phyloP scores from a whole-genome alignment of 2,113 vertebrate genomes.

The Pogona vitticeps region DNA sequence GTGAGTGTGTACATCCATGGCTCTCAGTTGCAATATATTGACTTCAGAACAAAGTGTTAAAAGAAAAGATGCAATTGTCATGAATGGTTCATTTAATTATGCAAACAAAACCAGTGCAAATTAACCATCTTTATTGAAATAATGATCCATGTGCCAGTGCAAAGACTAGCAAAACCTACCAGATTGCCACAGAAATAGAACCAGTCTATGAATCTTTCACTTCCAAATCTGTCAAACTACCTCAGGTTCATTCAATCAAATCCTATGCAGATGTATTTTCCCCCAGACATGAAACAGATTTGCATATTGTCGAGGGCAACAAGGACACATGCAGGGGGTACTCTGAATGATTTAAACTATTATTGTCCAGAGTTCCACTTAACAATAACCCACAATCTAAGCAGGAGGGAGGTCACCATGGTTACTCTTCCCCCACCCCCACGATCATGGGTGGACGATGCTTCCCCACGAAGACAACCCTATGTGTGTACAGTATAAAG shows the following conservation, averaged over 20 bases:
- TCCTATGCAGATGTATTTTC: no score
- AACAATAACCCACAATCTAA: no score
- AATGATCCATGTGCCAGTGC: neutral
- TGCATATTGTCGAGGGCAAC: no score
- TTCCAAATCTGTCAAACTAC: conserved; percentile 2
- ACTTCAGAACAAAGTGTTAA: neutral
- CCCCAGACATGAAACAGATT: neutral
- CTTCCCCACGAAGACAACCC: neutral
- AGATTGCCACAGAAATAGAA: neutral
- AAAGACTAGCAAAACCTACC: neutral
- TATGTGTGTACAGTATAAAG: neutral
- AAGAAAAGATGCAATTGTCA: neutral
- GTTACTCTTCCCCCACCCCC: no score
- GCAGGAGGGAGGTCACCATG: no score
- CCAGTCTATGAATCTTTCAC: neutral
- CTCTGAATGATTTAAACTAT: neutral
- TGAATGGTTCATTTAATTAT: conserved; percentile 6
- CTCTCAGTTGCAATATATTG: neutral
- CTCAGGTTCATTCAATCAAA: neutral
- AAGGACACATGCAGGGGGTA: neutral
- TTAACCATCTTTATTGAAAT: neutral
- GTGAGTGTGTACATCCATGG: neutral
- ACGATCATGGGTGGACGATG: no score
- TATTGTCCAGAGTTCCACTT: no score
- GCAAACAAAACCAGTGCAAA: neutral